A percentile compares a stretch with the other conserved stretches of the same genome.
These are phyloP conservation scores for Pachycephus smyrnensis DNA, from an alignment of 2,888 invertebrate genomes.

Conservation along the genomic window DNA sequence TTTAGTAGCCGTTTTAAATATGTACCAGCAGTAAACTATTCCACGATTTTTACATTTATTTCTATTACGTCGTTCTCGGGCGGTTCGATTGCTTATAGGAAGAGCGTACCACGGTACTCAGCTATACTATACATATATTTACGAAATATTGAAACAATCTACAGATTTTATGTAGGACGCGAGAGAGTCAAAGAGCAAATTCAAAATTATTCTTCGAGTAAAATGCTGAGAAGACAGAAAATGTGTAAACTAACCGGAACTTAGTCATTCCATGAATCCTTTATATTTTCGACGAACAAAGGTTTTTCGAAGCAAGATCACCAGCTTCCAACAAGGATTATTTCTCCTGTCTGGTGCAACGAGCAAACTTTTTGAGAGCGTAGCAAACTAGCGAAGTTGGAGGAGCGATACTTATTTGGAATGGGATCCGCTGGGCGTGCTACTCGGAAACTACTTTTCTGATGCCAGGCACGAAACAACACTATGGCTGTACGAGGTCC, in stretches of 20 bases:
- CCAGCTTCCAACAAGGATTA: constrained; percentile 29
- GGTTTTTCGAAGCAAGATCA: constrained; percentile 10
- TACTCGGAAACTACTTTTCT: not conserved
- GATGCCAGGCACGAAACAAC: constrained; percentile 2
- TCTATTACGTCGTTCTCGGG: not conserved
- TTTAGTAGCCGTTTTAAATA: not conserved
- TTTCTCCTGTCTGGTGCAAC: constrained; percentile 26
- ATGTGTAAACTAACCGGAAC: not conserved
- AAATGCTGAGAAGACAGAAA: not conserved
- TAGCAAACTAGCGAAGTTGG: not conserved
- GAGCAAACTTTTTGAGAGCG: not conserved
- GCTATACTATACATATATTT: not conserved
- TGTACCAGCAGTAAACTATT: not conserved
- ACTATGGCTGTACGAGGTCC: not conserved
- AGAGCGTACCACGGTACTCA: not conserved
- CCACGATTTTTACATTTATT: not conserved
- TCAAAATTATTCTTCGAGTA: not conserved
- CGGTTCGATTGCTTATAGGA: not conserved
- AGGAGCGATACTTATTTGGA: constrained; percentile 2
- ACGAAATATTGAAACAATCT: not conserved
- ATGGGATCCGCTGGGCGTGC: constrained; percentile 2
- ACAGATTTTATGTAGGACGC: not conserved
- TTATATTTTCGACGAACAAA: not conserved
- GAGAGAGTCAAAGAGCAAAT: not conserved
- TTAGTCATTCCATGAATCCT: not conserved